phyloP scores from a whole-genome alignment of 2,113 vertebrate genomes.

The Struthio camelus region DNA sequence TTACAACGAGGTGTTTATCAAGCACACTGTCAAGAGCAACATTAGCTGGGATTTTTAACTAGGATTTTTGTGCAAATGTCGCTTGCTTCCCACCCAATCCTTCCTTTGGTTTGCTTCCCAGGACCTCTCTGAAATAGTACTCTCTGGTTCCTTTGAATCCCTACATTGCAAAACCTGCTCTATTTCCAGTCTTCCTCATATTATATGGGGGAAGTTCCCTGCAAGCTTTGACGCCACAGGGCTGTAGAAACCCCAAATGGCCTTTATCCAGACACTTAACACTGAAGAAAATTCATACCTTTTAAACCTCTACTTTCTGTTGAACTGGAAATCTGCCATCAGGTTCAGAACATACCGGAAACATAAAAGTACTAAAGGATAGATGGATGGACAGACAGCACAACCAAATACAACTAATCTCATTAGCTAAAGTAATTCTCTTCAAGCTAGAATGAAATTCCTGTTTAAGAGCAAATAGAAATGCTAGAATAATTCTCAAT shows the following conservation, averaged over 20 bases:
- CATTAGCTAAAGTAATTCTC: neutral
- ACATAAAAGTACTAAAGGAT: neutral
- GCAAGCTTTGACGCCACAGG: neutral
- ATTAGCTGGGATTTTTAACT: neutral
- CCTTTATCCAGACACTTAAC: neutral
- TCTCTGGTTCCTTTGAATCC: neutral
- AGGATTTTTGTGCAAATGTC: neutral
- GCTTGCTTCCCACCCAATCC: neutral
- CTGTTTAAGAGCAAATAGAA: neutral
- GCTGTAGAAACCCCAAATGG: neutral
- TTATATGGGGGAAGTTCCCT: rapidly evolving
- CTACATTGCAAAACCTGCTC: rapidly evolving
- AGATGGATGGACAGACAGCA: neutral
- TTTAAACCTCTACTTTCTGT: neutral
- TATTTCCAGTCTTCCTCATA: neutral
- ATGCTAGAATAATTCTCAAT: neutral
- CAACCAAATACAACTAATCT: neutral
- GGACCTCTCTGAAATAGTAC: neutral
- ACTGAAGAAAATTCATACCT: too few species aligned
- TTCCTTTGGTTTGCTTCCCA: neutral
- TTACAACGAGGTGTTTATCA: rapidly evolving
- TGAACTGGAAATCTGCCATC: neutral
- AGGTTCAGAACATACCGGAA: neutral
- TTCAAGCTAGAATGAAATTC: neutral
- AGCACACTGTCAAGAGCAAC: rapidly evolving